phyloP scores from a whole-genome alignment of 2,888 invertebrate species.

The Chloroclysta siterata region DNA sequence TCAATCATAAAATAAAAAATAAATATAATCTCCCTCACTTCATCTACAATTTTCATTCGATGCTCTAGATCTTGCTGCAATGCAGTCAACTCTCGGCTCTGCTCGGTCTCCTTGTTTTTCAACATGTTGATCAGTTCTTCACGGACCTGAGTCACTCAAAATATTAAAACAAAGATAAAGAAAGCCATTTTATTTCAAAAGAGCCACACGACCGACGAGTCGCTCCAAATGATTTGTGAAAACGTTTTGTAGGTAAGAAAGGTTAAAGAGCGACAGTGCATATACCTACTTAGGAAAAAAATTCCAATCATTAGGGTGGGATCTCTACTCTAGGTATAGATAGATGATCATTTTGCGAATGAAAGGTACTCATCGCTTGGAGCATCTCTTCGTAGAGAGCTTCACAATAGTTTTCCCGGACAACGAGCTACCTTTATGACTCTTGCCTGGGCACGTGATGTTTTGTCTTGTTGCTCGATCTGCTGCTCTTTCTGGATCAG shows the following conservation, averaged over 20 bases:
- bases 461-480: conserved; percentile 85
- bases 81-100: conserved; percentile 74
- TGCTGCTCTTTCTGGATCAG: conserved; percentile 84
- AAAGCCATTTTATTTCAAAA: conserved; percentile 4
- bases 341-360: not conserved
- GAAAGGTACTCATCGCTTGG: conserved; percentile 3
- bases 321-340: too few relatives aligned
- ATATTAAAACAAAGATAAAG: conserved; percentile 34
- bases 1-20: conserved; percentile 26
- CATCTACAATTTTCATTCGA: conserved; percentile 79
- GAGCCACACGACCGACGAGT: not conserved
- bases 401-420: conserved; percentile 7
- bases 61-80: conserved; percentile 76
- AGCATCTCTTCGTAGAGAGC: conserved; percentile 7
- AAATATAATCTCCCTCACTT: conserved; percentile 61
- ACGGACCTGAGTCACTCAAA: conserved; percentile 69
- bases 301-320: too few relatives aligned
- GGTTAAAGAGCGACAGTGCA: not conserved
- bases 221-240: conserved; percentile 3
- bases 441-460: conserved; percentile 86
- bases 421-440: conserved; percentile 78
- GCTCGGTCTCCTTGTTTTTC: conserved; percentile 83
- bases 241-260: not conserved
- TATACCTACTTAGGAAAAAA: too few relatives aligned
- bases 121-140: conserved; percentile 86